Conservation (phyloP, 2,113 vertebrate genomes). For the Callionymus lyra region DNA sequence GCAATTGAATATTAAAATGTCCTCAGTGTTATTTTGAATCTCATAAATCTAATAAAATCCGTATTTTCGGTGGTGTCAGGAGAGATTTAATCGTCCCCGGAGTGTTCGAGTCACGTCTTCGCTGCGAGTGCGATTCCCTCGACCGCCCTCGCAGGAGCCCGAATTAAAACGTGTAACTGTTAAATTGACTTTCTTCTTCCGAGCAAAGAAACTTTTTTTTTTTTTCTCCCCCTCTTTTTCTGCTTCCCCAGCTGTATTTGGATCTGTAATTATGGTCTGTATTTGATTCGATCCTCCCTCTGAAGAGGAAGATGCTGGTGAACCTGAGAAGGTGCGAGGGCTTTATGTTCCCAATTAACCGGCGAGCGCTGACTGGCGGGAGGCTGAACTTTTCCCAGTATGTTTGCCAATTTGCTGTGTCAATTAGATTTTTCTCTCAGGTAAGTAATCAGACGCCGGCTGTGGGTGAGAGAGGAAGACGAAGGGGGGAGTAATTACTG, state of each 20-base stretch:
- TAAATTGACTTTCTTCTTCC: too few relatives aligned
- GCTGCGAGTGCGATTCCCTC: too few relatives aligned
- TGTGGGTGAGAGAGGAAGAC: slow-evolving; percentile 34
- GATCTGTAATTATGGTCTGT: slow-evolving; percentile 48
- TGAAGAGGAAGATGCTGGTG: too few relatives aligned
- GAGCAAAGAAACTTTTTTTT: slow-evolving; percentile 27
- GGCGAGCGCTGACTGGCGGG: slow-evolving; percentile 42
- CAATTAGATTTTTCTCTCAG: slow-evolving; percentile 64
- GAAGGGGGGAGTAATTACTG: slow-evolving; percentile 59
- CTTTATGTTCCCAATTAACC: slow-evolving; percentile 42
- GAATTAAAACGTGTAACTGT: not conserved
- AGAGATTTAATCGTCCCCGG: too few relatives aligned
- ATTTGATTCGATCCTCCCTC: slow-evolving; percentile 50
- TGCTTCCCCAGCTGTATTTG: slow-evolving; percentile 28
- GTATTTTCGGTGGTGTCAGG: too few relatives aligned
- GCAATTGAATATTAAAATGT: too few relatives aligned
- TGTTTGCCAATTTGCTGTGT: slow-evolving; percentile 64
- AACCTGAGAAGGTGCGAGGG: too few relatives aligned
- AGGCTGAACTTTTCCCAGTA: slow-evolving; percentile 49
- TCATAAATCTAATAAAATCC: too few relatives aligned
- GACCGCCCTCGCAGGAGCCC: too few relatives aligned
- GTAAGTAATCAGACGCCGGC: slow-evolving; percentile 54
- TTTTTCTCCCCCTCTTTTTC: too few relatives aligned
- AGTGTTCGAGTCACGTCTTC: too few relatives aligned
- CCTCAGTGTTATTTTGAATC: too few relatives aligned